Conservation (phyloP, 2,797 vertebrate genomes). For the Phoebastria nigripes region DNA sequence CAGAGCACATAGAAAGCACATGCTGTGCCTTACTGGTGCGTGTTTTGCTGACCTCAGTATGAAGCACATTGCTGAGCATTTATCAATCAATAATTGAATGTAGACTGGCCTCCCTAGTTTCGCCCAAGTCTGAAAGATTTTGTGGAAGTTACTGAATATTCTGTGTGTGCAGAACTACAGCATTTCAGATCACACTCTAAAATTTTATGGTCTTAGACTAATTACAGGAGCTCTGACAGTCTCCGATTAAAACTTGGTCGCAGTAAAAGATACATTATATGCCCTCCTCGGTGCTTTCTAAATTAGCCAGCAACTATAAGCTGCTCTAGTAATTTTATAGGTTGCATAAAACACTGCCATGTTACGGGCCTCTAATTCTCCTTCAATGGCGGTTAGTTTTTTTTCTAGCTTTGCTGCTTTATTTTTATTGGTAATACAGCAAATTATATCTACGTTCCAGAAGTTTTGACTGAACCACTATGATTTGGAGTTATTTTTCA, state of each 20-base stretch:
- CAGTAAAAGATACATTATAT: not conserved
- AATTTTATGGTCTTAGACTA: not conserved
- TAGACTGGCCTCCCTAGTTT: not conserved
- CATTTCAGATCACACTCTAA: not conserved
- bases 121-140: not conserved
- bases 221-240: not conserved
- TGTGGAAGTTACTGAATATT: not conserved
- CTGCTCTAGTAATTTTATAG: not conserved
- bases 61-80: not conserved
- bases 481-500: not conserved
- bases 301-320: not conserved
- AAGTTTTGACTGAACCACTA: not conserved
- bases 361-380: not conserved
- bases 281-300: not conserved
- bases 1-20: not conserved
- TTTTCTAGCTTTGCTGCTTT: not conserved
- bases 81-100: not conserved
- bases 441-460: not conserved
- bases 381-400: not conserved
- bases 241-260: not conserved
- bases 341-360: not conserved
- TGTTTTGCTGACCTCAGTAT: not conserved
- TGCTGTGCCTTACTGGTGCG: not conserved
- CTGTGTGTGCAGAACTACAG: not conserved
- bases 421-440: not conserved